Evolutionary conservation across 2,113 vertebrate genomes (phyloP).

Genomic region (Albula goreensis): DNA sequence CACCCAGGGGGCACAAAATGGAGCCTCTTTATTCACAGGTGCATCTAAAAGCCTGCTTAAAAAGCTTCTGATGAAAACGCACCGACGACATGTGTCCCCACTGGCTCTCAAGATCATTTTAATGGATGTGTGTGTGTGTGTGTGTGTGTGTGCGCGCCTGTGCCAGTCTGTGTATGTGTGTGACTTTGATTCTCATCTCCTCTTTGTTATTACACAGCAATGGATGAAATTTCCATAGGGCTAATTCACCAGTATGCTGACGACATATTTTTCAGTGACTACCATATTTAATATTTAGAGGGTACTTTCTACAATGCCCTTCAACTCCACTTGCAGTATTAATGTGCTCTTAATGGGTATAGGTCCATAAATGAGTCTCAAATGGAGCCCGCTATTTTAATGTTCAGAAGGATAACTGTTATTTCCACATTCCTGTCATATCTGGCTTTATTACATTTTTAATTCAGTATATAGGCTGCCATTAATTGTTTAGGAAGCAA

Average conservation of each 20-base stretch:
- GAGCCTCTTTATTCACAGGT: background rate
- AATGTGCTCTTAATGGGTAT: conserved; percentile 70
- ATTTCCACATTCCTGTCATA: conserved; percentile 63
- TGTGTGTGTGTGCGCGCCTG: background rate
- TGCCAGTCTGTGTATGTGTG: background rate
- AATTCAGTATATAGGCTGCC: conserved; percentile 59
- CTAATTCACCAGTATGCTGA: conserved; percentile 68
- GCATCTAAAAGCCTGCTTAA: background rate
- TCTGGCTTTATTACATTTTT: conserved; percentile 67
- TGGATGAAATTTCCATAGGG: conserved; percentile 68
- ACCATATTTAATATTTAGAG: conserved; percentile 77
- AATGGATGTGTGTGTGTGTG: background rate
- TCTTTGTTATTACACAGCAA: conserved; percentile 65
- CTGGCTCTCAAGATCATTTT: background rate
- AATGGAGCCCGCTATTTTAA: conserved; percentile 70
- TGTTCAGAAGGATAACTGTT: conserved; percentile 62
- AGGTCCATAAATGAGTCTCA: conserved; percentile 67
- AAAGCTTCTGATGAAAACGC: background rate
- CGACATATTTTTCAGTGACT: conserved; percentile 71
- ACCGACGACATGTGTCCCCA: background rate
- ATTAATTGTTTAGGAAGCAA: conserved; percentile 73
- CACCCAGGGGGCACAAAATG: background rate
- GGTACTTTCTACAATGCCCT: conserved; percentile 69
- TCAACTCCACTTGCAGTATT: conserved; percentile 73
- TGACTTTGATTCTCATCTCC: conserved; percentile 63